These are phyloP conservation scores for Sinella curviseta DNA, from an alignment of 1,140 invertebrate species.

Conservation along the genomic window DNA sequence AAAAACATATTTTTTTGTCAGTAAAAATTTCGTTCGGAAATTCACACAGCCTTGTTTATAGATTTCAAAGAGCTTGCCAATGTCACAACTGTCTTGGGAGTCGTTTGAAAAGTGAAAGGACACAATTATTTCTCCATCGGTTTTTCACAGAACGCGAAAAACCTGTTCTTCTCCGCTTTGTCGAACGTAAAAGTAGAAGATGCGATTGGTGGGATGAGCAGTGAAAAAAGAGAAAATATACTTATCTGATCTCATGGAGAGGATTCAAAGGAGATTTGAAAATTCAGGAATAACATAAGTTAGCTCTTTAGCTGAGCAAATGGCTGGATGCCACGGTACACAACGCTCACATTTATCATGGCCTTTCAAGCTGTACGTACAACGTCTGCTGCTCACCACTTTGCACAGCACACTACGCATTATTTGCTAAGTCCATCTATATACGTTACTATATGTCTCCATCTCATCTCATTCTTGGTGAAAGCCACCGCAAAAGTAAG, in stretches of 20 bases:
- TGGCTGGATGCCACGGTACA: background rate
- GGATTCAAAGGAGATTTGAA: slow-evolving; percentile 3
- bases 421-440: background rate
- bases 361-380: background rate
- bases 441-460: too few species aligned
- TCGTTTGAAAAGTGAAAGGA: background rate
- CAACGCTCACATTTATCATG: background rate
- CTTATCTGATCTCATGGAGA: too few species aligned
- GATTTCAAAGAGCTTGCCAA: background rate
- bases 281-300: slow-evolving; percentile 14
- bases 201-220: too few species aligned
- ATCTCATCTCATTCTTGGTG: too few species aligned
- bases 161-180: background rate
- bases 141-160: background rate
- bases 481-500: too few species aligned
- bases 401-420: background rate
- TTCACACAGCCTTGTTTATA: background rate
- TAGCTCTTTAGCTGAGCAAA: background rate
- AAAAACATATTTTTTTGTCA: background rate
- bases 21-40: background rate
- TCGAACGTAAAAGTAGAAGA: too few species aligned
- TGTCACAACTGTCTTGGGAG: background rate
- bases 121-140: background rate
- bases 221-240: background rate
- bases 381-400: too few species aligned